Evolutionary conservation across 2,888 invertebrate species (phyloP).

Genomic region (Tenthredo amoena): DNA sequence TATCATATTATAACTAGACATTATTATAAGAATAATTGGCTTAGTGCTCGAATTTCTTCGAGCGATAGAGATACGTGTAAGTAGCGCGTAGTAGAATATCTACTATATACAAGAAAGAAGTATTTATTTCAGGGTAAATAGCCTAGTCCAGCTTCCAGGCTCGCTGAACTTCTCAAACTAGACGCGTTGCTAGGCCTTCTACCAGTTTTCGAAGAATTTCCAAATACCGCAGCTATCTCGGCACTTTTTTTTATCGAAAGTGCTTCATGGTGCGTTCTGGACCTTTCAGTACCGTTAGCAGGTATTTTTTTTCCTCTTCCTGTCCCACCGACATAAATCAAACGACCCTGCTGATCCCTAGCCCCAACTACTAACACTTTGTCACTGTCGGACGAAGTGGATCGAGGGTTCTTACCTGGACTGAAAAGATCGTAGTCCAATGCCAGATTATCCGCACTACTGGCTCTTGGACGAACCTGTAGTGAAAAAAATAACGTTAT

Average conservation of each 20-base stretch:
- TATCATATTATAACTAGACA: too few relatives aligned
- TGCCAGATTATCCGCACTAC: conserved; percentile 84
- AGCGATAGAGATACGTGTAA: background rate
- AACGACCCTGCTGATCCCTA: conserved; percentile 78
- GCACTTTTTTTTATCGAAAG: conserved; percentile 93
- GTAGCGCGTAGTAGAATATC: background rate
- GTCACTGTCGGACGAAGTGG: conserved; percentile 69
- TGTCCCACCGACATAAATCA: conserved; percentile 77
- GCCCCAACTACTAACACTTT: conserved; percentile 79
- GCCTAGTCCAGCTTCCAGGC: conserved; percentile 74
- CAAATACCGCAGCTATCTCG: conserved; percentile 92
- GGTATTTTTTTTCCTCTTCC: conserved; percentile 67
- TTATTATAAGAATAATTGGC: background rate
- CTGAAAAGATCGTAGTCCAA: conserved; percentile 88
- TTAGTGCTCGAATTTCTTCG: background rate
- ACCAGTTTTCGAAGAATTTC: conserved; percentile 79
- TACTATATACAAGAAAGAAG: background rate
- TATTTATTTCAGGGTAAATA: conserved; percentile 71
- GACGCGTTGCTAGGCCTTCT: conserved; percentile 72
- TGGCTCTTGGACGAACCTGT: conserved; percentile 70
- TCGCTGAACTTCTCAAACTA: conserved; percentile 73
- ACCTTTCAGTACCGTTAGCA: conserved; percentile 61
- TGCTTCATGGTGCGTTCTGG: conserved; percentile 81
- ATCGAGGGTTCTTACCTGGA: conserved; percentile 71
- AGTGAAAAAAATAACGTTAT: background rate